Evolutionary conservation across 2,797 vertebrate genomes (phyloP), one percentile per base, ranked within the genome.

Genomic region (Falco berigora): DNA sequence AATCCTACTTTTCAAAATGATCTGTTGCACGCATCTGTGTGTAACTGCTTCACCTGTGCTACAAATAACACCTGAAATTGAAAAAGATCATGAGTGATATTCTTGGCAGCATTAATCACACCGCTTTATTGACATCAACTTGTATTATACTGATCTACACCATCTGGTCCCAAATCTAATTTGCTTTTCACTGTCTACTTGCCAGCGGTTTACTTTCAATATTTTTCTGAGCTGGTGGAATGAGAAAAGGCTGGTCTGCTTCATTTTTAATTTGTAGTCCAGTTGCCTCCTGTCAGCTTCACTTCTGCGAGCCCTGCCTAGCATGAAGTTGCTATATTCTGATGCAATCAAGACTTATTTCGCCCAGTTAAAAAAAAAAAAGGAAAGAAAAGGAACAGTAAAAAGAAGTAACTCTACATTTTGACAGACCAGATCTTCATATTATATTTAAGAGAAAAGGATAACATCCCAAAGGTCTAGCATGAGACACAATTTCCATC

Each of bases 161-260:
- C 96, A 97, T 92, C 94, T 97, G 96, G 85, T 88, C 94, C 69
- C 87, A 94, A 96, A 95, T 94, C 90, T 96, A 96, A 97, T 97
- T 96, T 96, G 83, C 86, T 91, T 92, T 91, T 94, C 92, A 86
- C 95, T 95, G 92, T 93, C 88, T 94, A 81, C 95, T 95, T 95
- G 96, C 90, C 95, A 94, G 94, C 4, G 0, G 91, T 95, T 95
- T 96, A 81, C 94, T 96, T 94, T 69, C 92, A 90, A 84, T 86
- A 88, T 94, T 95, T 96, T 83, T 93, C 85, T 78, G 92, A 91
- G 95, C 91, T 92, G 67, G 91, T 86, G 85, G 91, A 95, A 96
- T 86, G 86, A 96, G 95, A 90, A 88, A 84, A 95, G 95, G 89
- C 95, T 96, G 95, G 53, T 92, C 85, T 86, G 91, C 91, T 91